A percentile compares a stretch with the other conserved stretches of the same genome.
These are phyloP conservation scores for Saccostrea glomerata DNA, from an alignment of 1,140 invertebrate species.

Conservation along the genomic window DNA sequence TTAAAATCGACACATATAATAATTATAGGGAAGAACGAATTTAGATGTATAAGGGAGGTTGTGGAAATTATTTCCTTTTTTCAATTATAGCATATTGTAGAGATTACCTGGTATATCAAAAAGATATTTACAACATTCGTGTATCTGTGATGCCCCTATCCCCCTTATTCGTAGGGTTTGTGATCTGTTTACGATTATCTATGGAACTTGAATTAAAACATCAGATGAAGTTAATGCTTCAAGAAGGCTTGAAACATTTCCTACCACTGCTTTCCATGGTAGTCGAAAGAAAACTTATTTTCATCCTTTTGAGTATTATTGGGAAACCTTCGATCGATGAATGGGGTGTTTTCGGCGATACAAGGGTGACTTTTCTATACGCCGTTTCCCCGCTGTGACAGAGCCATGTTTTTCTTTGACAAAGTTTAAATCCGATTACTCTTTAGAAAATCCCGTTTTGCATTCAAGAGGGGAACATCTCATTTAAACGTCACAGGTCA, in stretches of 20 bases:
- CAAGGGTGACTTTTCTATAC: conserved; percentile 15
- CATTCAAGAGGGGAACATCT: conserved; percentile 41
- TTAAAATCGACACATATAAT: too few species aligned
- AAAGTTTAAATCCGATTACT: conserved; percentile 46
- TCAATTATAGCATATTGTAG: too few species aligned
- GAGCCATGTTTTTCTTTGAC: conserved; percentile 39
- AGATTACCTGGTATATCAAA: too few species aligned
- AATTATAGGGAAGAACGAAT: too few species aligned
- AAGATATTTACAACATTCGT: too few species aligned
- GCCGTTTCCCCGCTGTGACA: neutral
- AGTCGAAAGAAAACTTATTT: neutral
- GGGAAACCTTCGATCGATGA: conserved; percentile 19
- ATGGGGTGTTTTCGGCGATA: conserved; percentile 7
- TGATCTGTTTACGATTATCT: neutral
- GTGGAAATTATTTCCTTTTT: too few species aligned
- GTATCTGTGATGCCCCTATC: too few species aligned
- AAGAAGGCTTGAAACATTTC: neutral
- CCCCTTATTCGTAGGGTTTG: too few species aligned
- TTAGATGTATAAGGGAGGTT: too few species aligned
- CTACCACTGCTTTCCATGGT: neutral
- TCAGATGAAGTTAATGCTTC: neutral
- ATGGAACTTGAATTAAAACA: neutral
- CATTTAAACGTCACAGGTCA: conserved; percentile 30
- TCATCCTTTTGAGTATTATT: neutral
- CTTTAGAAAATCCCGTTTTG: conserved; percentile 42